phyloP scores from a whole-genome alignment of 1,140 invertebrate species.

The Euura saliciscinereae region DNA sequence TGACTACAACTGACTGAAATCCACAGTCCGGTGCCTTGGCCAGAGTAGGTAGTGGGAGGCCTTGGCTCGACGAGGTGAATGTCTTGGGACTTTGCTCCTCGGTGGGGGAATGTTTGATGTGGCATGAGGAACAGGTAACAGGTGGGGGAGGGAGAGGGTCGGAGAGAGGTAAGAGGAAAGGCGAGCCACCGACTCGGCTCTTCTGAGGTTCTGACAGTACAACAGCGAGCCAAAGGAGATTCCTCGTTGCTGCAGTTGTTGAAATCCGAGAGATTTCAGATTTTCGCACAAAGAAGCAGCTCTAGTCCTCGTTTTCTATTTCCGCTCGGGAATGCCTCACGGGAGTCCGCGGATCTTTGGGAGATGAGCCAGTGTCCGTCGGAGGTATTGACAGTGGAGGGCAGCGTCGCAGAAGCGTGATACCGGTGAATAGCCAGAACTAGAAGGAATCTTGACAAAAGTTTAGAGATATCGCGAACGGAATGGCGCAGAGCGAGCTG shows the following conservation, averaged over 20 bases:
- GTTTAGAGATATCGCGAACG: background rate
- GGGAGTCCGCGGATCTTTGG: background rate
- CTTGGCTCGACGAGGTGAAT: background rate
- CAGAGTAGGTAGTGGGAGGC: background rate
- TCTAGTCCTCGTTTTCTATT: background rate
- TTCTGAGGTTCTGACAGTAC: background rate
- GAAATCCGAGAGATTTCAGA: no score
- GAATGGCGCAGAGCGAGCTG: background rate
- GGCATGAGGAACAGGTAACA: background rate
- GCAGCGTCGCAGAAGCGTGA: no score
- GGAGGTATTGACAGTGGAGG: background rate
- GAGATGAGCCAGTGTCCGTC: background rate
- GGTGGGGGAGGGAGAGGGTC: background rate
- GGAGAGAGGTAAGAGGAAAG: background rate
- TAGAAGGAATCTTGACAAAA: no score
- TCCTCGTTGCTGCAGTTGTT: no score
- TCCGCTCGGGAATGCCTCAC: background rate
- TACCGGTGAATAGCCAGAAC: no score
- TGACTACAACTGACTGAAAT: background rate
- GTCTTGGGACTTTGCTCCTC: background rate
- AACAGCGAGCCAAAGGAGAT: background rate
- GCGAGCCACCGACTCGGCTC: background rate
- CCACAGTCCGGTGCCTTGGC: background rate
- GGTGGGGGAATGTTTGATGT: constrained; percentile 4
- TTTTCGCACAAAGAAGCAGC: background rate